These are phyloP conservation scores for Solenopsis fugax DNA, from an alignment of 1,140 invertebrate species.

Conservation along the genomic window DNA sequence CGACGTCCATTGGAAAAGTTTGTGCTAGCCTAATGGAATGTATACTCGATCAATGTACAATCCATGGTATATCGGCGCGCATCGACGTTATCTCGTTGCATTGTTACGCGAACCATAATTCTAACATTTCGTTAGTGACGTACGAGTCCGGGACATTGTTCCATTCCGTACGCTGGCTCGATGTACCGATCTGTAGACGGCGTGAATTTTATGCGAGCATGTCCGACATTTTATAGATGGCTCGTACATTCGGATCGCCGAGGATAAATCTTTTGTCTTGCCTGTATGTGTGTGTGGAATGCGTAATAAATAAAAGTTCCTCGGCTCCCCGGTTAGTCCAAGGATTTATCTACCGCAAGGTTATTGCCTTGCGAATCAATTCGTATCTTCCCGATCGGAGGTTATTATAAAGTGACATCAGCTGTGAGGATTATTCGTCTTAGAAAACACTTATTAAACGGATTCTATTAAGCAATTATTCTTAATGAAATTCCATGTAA, in stretches of 20 bases:
- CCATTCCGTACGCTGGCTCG: not conserved
- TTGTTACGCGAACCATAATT: conserved; percentile 51
- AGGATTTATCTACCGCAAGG: conserved; percentile 42
- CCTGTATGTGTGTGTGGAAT: conserved; percentile 11
- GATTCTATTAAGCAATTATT: not conserved
- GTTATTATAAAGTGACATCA: conserved; percentile 15
- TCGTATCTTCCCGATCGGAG: conserved; percentile 4
- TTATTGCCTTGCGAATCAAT: conserved; percentile 32
- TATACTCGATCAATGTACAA: not conserved
- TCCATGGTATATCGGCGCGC: not conserved
- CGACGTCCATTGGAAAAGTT: not conserved
- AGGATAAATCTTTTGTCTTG: conserved; percentile 62
- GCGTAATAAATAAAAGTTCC: conserved; percentile 45
- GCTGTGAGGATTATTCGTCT: not conserved
- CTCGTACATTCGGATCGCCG: conserved; percentile 34
- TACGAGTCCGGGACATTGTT: conserved; percentile 36
- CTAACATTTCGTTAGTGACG: conserved; percentile 48
- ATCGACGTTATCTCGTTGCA: conserved; percentile 26
- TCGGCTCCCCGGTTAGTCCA: conserved; percentile 3
- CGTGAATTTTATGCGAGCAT: conserved; percentile 47
- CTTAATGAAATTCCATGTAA: not conserved
- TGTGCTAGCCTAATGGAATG: conserved; percentile 6
- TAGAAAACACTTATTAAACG: not conserved
- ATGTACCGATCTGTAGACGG: conserved; percentile 23
- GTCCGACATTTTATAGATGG: conserved; percentile 46